Conservation (phyloP, 2,797 vertebrate species). For the Lutjanus argentimaculatus region DNA sequence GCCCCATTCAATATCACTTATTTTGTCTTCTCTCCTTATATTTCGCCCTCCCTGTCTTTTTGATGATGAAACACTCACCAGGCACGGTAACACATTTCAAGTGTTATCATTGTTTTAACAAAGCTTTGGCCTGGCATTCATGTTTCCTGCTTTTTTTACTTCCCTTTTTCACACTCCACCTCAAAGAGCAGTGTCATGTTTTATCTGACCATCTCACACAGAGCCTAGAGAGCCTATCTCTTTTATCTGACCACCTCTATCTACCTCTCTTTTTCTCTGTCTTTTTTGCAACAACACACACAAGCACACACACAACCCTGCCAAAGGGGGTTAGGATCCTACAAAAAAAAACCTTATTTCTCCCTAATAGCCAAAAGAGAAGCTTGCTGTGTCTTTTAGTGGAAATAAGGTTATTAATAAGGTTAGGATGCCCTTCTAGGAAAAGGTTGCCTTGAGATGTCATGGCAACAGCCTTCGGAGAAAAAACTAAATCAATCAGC, state of each 20-base stretch:
- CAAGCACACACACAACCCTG: neutral
- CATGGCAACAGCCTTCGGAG: constrained; percentile 60
- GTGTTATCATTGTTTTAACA: constrained; percentile 80
- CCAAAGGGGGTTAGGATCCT: constrained; percentile 16
- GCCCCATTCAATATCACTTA: constrained; percentile 24
- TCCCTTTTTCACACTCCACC: constrained; percentile 72
- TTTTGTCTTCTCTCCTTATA: constrained; percentile 33
- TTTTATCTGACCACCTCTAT: constrained; percentile 79
- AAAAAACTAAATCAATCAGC: constrained; percentile 68
- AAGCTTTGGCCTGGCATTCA: constrained; percentile 72
- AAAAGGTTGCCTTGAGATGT: constrained; percentile 64
- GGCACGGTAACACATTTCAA: constrained; percentile 72
- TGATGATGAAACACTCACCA: constrained; percentile 75
- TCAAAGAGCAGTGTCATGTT: constrained; percentile 82
- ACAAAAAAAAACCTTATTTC: constrained; percentile 37
- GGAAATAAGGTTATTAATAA: constrained; percentile 64
- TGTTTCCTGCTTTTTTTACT: constrained; percentile 57
- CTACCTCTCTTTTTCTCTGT: constrained; percentile 72
- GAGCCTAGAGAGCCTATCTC: constrained; percentile 71
- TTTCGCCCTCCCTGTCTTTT: constrained; percentile 55
- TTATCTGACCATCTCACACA: constrained; percentile 81
- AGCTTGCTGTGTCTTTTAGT: constrained; percentile 50
- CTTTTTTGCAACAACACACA: constrained; percentile 34
- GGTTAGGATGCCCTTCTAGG: constrained; percentile 66
- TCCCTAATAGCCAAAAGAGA: constrained; percentile 51